phyloP scores from a whole-genome alignment of 1,140 invertebrate genomes.

The Mya arenaria region DNA sequence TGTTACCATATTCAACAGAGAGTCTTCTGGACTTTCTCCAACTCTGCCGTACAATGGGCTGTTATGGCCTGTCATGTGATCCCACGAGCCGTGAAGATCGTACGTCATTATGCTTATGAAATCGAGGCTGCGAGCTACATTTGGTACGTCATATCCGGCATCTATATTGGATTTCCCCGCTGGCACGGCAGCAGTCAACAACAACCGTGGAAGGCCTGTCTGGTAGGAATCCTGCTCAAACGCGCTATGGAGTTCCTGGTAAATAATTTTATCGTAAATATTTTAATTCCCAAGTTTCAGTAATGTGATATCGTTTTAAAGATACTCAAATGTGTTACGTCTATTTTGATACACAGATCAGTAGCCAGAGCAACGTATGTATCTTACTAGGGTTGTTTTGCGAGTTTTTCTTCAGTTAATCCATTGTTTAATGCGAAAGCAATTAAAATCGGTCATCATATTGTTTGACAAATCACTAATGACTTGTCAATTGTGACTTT shows the following conservation, averaged over 20 bases:
- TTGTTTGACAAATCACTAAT: too few relatives aligned
- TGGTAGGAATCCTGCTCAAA: conserved; percentile 93
- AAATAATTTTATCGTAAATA: too few relatives aligned
- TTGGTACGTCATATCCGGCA: conserved; percentile 95
- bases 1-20: conserved; percentile 61
- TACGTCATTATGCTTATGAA: conserved; percentile 96
- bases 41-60: conserved; percentile 75
- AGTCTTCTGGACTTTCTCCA: conserved; percentile 62
- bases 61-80: conserved; percentile 88
- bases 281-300: too few relatives aligned
- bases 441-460: too few relatives aligned
- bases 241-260: conserved; percentile 92
- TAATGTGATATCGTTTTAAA: too few relatives aligned
- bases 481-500: too few relatives aligned
- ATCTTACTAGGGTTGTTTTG: too few relatives aligned
- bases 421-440: too few relatives aligned
- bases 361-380: too few relatives aligned
- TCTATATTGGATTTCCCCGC: conserved; percentile 95
- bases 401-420: too few relatives aligned
- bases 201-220: conserved; percentile 89
- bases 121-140: conserved; percentile 93
- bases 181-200: conserved; percentile 96
- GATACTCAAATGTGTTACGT: too few relatives aligned
- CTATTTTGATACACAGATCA: too few relatives aligned
- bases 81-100: conserved; percentile 97